Percentiles rank a stretch among this genome's conserved stretches.
phyloP scores from a whole-genome alignment of 1,140 invertebrate species.

The Conus ventricosus region DNA sequence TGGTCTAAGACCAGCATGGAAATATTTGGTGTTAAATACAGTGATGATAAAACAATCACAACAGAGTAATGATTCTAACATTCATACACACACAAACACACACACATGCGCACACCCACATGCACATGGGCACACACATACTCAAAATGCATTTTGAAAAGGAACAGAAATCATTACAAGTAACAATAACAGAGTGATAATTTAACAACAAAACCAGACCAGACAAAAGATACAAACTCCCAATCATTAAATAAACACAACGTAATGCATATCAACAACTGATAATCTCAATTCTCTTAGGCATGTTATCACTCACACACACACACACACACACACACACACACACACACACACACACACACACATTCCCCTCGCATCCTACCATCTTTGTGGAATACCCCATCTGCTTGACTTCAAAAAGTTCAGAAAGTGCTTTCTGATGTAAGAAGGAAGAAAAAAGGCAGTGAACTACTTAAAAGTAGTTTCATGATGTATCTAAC shows the following conservation, averaged over 20 bases:
- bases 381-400: no score
- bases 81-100: neutral
- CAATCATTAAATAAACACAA: neutral
- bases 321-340: no score
- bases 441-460: no score
- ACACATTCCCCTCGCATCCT: no score
- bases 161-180: neutral
- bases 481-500: no score
- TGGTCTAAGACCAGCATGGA: conserved; percentile 40
- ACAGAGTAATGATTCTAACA: neutral
- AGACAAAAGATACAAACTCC: no score
- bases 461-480: no score
- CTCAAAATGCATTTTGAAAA: neutral
- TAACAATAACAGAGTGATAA: neutral
- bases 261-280: neutral
- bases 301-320: neutral
- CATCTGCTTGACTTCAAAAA: no score
- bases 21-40: neutral
- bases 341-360: no score
- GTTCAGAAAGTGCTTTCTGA: no score
- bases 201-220: neutral
- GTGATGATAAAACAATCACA: neutral
- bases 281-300: no score
- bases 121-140: conserved; percentile 11
- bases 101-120: conserved; percentile 12